Conservation (phyloP, 2,113 vertebrate species). For the Centropristis striata region DNA sequence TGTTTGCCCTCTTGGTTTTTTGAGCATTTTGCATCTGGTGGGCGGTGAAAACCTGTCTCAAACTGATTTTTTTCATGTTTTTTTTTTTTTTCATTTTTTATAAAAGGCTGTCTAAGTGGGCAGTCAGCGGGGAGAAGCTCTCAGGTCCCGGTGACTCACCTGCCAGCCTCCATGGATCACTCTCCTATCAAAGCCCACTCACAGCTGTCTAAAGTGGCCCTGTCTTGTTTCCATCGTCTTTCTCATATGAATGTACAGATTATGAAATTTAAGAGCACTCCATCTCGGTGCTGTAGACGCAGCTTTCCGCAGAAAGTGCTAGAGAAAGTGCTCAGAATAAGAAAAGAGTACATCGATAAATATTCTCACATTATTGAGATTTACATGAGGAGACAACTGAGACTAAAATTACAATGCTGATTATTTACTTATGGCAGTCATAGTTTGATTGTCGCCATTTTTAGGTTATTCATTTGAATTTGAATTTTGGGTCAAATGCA, state of each 20-base stretch:
- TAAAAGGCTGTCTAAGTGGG: constrained; percentile 67
- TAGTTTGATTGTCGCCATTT: too few relatives aligned
- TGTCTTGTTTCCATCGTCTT: constrained; percentile 31
- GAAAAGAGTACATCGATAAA: neutral
- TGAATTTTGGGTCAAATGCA: too few relatives aligned
- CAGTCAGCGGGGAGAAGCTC: constrained; percentile 57
- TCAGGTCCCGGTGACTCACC: constrained; percentile 76
- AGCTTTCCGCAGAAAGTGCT: constrained; percentile 3
- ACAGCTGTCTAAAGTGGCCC: constrained; percentile 60
- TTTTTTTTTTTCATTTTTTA: neutral
- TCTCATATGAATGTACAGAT: constrained; percentile 37
- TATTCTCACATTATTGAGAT: constrained; percentile 8
- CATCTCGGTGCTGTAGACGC: constrained; percentile 22
- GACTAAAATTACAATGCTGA: neutral
- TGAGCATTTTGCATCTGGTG: constrained; percentile 34
- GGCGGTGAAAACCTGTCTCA: constrained; percentile 50
- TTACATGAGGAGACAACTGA: neutral
- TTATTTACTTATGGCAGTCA: neutral
- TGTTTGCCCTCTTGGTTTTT: constrained; percentile 21
- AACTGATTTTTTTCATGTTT: constrained; percentile 38
- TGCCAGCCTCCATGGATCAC: constrained; percentile 63
- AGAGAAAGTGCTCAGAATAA: neutral
- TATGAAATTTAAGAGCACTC: constrained; percentile 47
- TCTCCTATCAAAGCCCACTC: constrained; percentile 73
- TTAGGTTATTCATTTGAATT: too few relatives aligned